Evolutionary conservation across 2,888 invertebrate genomes (phyloP), one percentile per base, ranked within the genome.

Genomic region (Diarsia mendica): DNA sequence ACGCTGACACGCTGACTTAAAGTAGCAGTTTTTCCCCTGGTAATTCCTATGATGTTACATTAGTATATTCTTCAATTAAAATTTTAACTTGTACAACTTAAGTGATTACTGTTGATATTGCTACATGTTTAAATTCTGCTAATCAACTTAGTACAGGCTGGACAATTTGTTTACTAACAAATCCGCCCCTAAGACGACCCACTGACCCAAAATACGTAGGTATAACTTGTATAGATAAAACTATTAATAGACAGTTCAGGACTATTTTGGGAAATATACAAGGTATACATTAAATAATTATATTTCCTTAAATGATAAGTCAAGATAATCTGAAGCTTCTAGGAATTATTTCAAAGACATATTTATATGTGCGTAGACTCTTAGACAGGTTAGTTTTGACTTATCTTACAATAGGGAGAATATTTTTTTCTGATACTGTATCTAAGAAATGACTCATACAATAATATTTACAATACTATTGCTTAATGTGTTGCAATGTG

Each of bases 121-220:
- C 33, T 79, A 48, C 28, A 28, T 28, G 2, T 44, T 70, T 39
- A 44, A 63, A 44, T 44, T 18, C 1, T 58, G 9, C 3, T 58
- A n/a, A 61, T 49, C n/a, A 64, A 53, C 53, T 44, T 58, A 23
- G 46, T 20, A 51, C 39, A 33, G 3, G 48, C 18, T 28, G 10
- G 8, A n/a, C 15, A 18, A 67, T 23, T 65, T 81, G 67, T 81
- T 81, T 68, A 68, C 69, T 55, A 73, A 70, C 58, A 64, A n/a
- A n/a, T n/a, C n/a, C n/a, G n/a, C n/a, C n/a, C n/a, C n/a, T n/a
- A n/a, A n/a, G n/a, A n/a, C n/a, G n/a, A n/a, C n/a, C n/a, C n/a
- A n/a, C n/a, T n/a, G n/a, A n/a, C n/a, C n/a, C n/a, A n/a, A 60
- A 64, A 53, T 60, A n/a, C n/a, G 15, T 48, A 9, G 58, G 48